A percentile compares a stretch with the other conserved stretches of the same genome.
phyloP scores from a whole-genome alignment of 2,113 vertebrate species.

The Ceyx melanurus region DNA sequence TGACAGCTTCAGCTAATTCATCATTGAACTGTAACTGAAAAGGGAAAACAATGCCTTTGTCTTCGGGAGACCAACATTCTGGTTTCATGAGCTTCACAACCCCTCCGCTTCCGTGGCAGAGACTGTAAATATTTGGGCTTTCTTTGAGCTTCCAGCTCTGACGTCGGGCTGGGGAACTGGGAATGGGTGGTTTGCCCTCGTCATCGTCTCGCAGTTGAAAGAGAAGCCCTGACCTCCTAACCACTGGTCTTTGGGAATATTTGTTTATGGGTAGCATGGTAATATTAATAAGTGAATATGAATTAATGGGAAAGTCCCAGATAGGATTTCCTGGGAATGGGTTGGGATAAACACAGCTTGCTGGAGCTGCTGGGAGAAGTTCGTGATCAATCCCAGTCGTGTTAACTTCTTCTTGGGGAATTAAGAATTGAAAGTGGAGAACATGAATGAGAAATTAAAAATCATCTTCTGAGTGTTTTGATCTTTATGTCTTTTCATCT shows the following conservation, averaged over 20 bases:
- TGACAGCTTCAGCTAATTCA: neutral
- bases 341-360: accelerated
- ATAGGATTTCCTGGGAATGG: neutral
- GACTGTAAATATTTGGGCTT: neutral
- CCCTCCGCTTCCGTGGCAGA: neutral
- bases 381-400: accelerated
- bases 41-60: conserved; percentile 38
- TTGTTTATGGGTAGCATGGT: neutral
- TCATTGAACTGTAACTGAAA: neutral
- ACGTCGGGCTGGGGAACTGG: neutral
- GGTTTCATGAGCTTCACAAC: neutral
- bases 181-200: neutral
- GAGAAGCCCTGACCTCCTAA: neutral
- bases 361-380: neutral
- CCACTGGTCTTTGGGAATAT: accelerated
- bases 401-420: neutral
- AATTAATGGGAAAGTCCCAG: neutral
- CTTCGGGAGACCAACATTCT: neutral
- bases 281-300: accelerated
- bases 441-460: too few species aligned
- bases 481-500: neutral
- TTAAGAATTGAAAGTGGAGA: neutral
- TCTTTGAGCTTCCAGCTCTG: neutral
- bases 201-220: accelerated
- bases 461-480: neutral